These are phyloP conservation scores for Macrosiphum euphorbiae DNA, from an alignment of 2,888 invertebrate genomes.

Conservation along the genomic window DNA sequence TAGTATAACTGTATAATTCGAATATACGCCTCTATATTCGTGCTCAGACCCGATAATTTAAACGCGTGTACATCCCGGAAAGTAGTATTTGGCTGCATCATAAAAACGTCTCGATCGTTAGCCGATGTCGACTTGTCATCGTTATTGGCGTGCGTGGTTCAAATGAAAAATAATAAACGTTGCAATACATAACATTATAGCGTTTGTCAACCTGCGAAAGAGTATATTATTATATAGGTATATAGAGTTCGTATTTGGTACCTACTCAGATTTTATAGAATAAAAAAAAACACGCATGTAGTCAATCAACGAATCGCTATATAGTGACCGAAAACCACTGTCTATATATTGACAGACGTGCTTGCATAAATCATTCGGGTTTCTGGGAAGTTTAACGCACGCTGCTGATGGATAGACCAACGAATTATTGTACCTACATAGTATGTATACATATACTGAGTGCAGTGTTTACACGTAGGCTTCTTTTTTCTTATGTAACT, in stretches of 20 bases:
- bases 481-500: neutral
- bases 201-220: neutral
- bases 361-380: constrained; percentile 15
- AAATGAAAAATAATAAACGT: neutral
- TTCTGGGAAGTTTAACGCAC: neutral
- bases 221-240: neutral
- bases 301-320: neutral
- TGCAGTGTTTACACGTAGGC: neutral
- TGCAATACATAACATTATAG: neutral
- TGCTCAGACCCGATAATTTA: neutral
- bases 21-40: neutral
- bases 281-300: neutral
- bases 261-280: neutral
- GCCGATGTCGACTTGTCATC: neutral
- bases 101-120: neutral
- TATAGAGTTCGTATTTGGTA: neutral
- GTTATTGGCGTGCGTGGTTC: neutral
- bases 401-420: neutral
- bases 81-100: neutral
- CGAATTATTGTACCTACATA: neutral
- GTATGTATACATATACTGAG: neutral
- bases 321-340: neutral
- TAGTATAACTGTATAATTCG: neutral
- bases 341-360: neutral
- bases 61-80: neutral